These are phyloP conservation scores for Drosophila nr. fundita DNA, from an alignment of 2,888 invertebrate species.

Conservation along the genomic window DNA sequence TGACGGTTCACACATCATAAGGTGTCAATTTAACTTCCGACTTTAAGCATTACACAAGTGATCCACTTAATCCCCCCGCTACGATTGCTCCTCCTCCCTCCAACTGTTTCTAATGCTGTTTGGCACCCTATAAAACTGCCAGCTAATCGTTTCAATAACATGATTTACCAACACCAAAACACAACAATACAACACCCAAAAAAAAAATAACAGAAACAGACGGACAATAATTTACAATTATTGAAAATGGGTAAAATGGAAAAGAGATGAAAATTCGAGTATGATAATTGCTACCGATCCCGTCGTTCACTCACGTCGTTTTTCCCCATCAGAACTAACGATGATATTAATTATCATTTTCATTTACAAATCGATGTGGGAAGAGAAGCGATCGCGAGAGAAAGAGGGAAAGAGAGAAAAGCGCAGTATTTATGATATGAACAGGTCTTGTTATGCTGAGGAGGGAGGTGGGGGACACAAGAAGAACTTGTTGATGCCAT, in stretches of 20 bases:
- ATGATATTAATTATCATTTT: constrained; percentile 79
- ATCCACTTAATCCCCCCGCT: constrained; percentile 13
- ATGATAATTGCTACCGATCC: constrained; percentile 74
- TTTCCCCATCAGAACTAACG: constrained; percentile 55
- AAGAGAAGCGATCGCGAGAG: constrained; percentile 6
- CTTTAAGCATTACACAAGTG: constrained; percentile 2
- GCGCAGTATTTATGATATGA: constrained; percentile 66
- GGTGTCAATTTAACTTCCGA: constrained; percentile 6
- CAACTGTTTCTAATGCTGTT: constrained; percentile 16
- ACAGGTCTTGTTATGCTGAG: constrained; percentile 54
- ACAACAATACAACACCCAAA: constrained; percentile 45
- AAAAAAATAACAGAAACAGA: not conserved
- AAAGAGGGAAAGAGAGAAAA: constrained; percentile 36
- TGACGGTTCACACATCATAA: not conserved
- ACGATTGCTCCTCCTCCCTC: not conserved
- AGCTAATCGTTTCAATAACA: constrained; percentile 76
- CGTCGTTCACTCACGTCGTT: constrained; percentile 21
- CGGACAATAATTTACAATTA: constrained; percentile 73
- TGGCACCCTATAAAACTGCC: constrained; percentile 71
- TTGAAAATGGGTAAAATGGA: constrained; percentile 47
- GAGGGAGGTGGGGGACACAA: constrained; percentile 8
- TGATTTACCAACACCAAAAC: constrained; percentile 70
- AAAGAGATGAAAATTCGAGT: constrained; percentile 53
- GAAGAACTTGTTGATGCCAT: constrained; percentile 57
- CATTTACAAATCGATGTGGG: constrained; percentile 65